Percentiles rank a stretch among this genome's conserved stretches.
Conservation (phyloP, 1,140 invertebrate species). For the Holotrichia oblita region DNA sequence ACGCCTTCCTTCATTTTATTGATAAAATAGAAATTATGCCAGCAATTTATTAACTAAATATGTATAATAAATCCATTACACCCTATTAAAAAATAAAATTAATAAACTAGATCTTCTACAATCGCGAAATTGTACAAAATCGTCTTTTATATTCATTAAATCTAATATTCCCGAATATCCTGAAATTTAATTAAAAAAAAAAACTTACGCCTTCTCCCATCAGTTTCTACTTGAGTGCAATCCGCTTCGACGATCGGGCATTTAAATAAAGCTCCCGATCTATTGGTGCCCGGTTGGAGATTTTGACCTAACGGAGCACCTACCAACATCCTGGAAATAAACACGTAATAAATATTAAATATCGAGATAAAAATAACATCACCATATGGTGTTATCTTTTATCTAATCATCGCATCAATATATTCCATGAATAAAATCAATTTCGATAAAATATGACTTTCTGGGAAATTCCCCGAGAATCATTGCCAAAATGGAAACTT, state of each 20-base stretch:
- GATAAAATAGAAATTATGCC: background rate
- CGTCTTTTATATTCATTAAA: background rate
- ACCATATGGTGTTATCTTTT: too few relatives aligned
- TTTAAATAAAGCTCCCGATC: constrained; percentile 88
- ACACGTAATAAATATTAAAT: too few relatives aligned
- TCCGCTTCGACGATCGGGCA: constrained; percentile 80
- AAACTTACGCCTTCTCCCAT: constrained; percentile 83
- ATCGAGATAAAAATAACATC: too few relatives aligned
- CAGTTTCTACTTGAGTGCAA: constrained; percentile 86
- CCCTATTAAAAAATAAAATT: background rate
- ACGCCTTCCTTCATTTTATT: background rate
- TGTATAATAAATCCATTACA: constrained; percentile 21
- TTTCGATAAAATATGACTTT: too few relatives aligned
- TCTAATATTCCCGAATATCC: background rate
- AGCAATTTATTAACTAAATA: background rate
- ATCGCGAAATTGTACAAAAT: constrained; percentile 22
- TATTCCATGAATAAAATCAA: too few relatives aligned
- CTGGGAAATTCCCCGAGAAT: too few relatives aligned
- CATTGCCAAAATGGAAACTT: too few relatives aligned
- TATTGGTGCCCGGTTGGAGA: constrained; percentile 81
- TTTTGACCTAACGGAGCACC: constrained; percentile 91
- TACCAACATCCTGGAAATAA: constrained; percentile 82
- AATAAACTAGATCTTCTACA: constrained; percentile 20
- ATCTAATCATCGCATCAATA: too few relatives aligned
- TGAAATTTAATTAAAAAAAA: background rate